phyloP scores from a whole-genome alignment of 1,140 invertebrate species.

The Tetragnatha versicolor region DNA sequence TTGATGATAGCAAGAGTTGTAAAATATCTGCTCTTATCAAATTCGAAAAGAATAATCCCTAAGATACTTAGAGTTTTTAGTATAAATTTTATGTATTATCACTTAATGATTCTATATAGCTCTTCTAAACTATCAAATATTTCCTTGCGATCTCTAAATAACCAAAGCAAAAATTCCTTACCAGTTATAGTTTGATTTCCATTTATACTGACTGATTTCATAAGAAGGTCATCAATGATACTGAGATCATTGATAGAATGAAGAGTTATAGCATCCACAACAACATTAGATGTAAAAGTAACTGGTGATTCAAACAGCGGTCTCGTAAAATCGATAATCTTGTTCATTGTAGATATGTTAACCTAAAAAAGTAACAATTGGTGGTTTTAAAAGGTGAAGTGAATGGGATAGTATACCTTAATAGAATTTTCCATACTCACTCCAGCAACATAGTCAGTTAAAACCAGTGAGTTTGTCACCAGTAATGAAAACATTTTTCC shows the following conservation, averaged over 20 bases:
- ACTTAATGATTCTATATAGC: too few relatives aligned
- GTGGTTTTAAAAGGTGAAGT: background rate
- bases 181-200: too few relatives aligned
- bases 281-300: background rate
- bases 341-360: background rate
- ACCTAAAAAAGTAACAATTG: background rate
- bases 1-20: too few relatives aligned
- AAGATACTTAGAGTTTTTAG: too few relatives aligned
- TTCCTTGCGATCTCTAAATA: too few relatives aligned
- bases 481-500: background rate
- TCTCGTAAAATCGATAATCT: background rate
- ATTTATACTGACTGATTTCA: too few relatives aligned
- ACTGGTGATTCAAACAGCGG: background rate
- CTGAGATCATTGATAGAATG: conserved; percentile 12
- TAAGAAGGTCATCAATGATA: too few relatives aligned
- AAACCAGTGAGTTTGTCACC: background rate
- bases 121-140: too few relatives aligned
- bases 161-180: too few relatives aligned
- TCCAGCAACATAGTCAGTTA: background rate
- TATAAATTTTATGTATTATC: too few relatives aligned
- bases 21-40: too few relatives aligned
- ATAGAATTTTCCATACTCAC: background rate
- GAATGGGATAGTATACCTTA: background rate
- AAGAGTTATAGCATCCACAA: background rate
- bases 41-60: too few relatives aligned